Evolutionary conservation across 1,140 invertebrate species (phyloP).

Genomic region (Ladona fulva): DNA sequence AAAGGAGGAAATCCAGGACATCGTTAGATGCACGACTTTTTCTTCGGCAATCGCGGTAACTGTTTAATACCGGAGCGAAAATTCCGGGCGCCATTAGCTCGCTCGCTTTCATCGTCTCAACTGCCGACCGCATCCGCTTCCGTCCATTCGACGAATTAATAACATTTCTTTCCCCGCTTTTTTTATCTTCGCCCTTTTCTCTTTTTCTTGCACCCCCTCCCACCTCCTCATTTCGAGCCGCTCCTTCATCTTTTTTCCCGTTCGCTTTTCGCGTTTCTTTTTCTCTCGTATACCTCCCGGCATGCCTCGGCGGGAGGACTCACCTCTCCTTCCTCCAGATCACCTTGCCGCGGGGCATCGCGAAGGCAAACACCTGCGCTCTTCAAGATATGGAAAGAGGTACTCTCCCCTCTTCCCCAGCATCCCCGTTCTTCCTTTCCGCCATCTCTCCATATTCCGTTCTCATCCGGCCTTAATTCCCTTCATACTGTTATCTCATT

Average conservation of each 20-base stretch:
- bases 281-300: not conserved
- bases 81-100: too few relatives aligned
- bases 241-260: not conserved
- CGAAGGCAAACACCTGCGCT: conserved; percentile 1
- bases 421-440: not conserved
- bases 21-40: too few relatives aligned
- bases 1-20: too few relatives aligned
- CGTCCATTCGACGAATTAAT: not conserved
- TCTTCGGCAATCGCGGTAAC: too few relatives aligned
- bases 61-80: too few relatives aligned
- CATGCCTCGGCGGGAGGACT: not conserved
- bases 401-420: not conserved
- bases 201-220: not conserved
- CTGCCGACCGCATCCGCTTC: not conserved
- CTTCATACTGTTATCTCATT: not conserved
- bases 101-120: too few relatives aligned
- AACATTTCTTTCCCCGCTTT: not conserved
- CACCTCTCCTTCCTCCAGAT: not conserved
- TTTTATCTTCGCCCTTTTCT: not conserved
- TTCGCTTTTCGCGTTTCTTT: not conserved
- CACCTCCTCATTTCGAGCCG: not conserved
- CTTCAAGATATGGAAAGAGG: not conserved
- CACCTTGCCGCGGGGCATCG: not conserved
- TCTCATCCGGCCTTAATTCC: not conserved
- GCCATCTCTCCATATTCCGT: not conserved